Evolutionary conservation across 2,888 invertebrate genomes (phyloP).

Genomic region (Erebia palarica): DNA sequence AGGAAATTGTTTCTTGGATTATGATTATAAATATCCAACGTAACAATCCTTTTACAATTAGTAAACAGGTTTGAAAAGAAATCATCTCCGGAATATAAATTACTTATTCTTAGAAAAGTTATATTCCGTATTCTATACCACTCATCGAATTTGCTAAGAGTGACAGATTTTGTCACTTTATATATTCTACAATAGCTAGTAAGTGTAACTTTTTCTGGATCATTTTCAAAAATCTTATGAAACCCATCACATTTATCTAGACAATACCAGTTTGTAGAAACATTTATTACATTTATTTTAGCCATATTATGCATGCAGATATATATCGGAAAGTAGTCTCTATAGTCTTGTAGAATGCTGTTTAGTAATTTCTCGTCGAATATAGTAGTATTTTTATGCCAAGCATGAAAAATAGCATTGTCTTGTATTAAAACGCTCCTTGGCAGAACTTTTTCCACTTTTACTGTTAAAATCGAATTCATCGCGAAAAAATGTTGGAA

Average conservation of each 20-base stretch:
- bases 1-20: slow-evolving; percentile 4
- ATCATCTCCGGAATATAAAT: slow-evolving; percentile 9
- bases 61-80: slow-evolving; percentile 8
- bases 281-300: slow-evolving; percentile 5
- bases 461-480: slow-evolving; percentile 7
- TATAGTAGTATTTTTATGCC: slow-evolving; percentile 7
- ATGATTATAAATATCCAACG: slow-evolving; percentile 8
- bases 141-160: slow-evolving; percentile 5
- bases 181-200: slow-evolving; percentile 9
- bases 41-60: slow-evolving; percentile 1
- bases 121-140: slow-evolving; percentile 5
- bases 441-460: slow-evolving; percentile 11
- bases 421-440: background rate
- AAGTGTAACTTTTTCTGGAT: background rate
- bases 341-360: slow-evolving; percentile 1
- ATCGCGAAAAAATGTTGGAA: slow-evolving; percentile 3
- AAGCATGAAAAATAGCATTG: slow-evolving; percentile 7
- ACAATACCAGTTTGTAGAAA: slow-evolving; percentile 14
- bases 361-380: slow-evolving; percentile 1
- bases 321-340: slow-evolving; percentile 16
- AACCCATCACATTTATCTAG: slow-evolving; percentile 13
- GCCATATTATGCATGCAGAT: slow-evolving; percentile 5
- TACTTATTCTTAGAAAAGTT: slow-evolving; percentile 14
- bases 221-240: background rate
- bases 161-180: background rate